Evolutionary conservation across 2,797 vertebrate genomes (phyloP), one percentile per base, ranked within the genome.

Genomic region (Crypturellus tataupa): DNA sequence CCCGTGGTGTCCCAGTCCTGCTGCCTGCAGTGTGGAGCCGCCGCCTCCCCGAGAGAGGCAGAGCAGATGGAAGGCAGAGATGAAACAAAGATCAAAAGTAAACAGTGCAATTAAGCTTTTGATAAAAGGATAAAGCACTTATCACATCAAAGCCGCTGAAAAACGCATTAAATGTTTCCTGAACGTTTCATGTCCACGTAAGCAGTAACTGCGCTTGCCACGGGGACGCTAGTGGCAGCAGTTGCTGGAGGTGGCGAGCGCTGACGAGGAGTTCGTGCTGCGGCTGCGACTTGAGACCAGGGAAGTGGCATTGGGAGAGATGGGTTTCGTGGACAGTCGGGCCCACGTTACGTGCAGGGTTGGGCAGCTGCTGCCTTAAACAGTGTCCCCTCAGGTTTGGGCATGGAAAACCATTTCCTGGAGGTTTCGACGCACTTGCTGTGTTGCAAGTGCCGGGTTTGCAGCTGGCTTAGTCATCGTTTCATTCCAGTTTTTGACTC

Each of bases 51-150:
- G 92, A 93, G 94, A 97, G 87, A 91, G 73, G 63, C 82, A 85
- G 59, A 94, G 80, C 94, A 96, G 95, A 95, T 96, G 94, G 93
- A 86, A 96, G 70, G 94, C 82, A 86, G 70, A 96, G 87, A 96
- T 94, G 94, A 96, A 96, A 95, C 92, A 85, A 64, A 95, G 89
- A 96, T 97, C 94, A 96, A 94, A 97, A 94, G 87, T 96, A 94
- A 97, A 96, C 91, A 96, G 73, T 13, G 3, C n/a, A 91, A 95
- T 95, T 90, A 87, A 85, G 80, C 69, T 96, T 93, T 94, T 97
- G 96, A 97, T 96, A 96, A 89, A 68, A 90, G 89, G 94, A 96
- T 95, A 93, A 95, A 96, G 80, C 91, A 86, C 82, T 96, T 96
- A 95, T 70, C 85, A 88, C 85, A 92, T 96, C 94, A 97, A 97